Evolutionary conservation across 2,888 invertebrate species (phyloP), one percentile per base, ranked within the genome.

Genomic region (Loripinus fragilis): DNA sequence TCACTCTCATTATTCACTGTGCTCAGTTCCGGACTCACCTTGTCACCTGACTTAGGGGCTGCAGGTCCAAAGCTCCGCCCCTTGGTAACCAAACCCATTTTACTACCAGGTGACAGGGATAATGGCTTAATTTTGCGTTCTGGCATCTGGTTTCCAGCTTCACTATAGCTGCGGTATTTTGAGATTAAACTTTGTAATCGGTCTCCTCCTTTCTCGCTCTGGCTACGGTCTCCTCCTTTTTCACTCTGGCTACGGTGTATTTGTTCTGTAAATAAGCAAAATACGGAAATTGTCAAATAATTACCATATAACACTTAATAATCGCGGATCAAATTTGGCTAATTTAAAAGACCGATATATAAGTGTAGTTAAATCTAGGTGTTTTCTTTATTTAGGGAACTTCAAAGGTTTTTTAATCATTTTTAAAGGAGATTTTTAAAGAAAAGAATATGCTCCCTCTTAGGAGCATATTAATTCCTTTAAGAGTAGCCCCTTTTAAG

Each of bases 81-180:
- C 67, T 82, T 86, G 15, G 87, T 88, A 15, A 88, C 88, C 52
- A 87, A 77, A 64, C 87, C 87, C 87, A 88, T 88, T 68, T 88
- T 88, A 60, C 72, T 81, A 55, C 83, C 79, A 33, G 85, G 83
- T 48, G 85, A 85, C 48, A 85, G 52, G 10, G 87, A 82, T 30
- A 87, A 72, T 10, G 87, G 86, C 76, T 87, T 88, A 65, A 85
- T 86, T 84, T 85, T 87, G 69, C 85, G 76, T 67, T 86, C 86
- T 48, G 84, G 85, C 23, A 74, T 74, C 25, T 72, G 79, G 69
- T 80, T 75, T 30, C 84, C 79, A 20, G 74, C 76, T 45, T 86
- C 87, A 50, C 88, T 88, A 76, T 90, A 88, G 50, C 88, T 90
- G 28, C 90, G 84, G 67, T 91, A 91, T 71, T 91, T 91, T 23